phyloP scores from a whole-genome alignment of 2,888 invertebrate species.

The Synanthedon andrenaeformis region DNA sequence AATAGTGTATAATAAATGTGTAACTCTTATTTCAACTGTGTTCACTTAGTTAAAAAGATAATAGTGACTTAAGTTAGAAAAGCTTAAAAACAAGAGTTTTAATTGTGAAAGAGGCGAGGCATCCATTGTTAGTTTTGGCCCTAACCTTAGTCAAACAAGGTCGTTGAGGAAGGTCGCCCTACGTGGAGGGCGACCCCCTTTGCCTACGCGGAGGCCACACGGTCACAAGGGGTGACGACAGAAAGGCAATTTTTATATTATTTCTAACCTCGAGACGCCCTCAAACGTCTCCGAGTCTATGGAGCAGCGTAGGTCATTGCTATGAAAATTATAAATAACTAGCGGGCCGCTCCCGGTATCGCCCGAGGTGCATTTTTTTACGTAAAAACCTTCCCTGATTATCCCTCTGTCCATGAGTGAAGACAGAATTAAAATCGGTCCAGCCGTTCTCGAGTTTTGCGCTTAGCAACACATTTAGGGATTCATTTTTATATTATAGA shows the following conservation, averaged over 20 bases:
- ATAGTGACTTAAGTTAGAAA: not conserved
- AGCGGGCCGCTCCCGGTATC: too few relatives aligned
- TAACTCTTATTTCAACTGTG: too few relatives aligned
- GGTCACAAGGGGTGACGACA: conserved; percentile 25
- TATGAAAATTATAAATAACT: too few relatives aligned
- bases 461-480: too few relatives aligned
- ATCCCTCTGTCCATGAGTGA: too few relatives aligned
- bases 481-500: too few relatives aligned
- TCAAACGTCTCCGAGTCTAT: conserved; percentile 20
- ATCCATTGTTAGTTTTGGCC: conserved; percentile 12
- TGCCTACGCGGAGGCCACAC: conserved; percentile 4
- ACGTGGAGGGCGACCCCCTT: conserved; percentile 23
- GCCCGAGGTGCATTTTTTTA: too few relatives aligned
- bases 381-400: too few relatives aligned
- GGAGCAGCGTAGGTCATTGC: conserved; percentile 13
- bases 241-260: conserved; percentile 46
- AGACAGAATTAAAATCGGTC: too few relatives aligned
- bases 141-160: conserved; percentile 47
- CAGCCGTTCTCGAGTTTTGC: too few relatives aligned
- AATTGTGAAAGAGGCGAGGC: not conserved
- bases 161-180: conserved; percentile 51
- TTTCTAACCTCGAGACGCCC: conserved; percentile 59
- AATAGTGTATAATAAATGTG: too few relatives aligned
- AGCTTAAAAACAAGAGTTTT: not conserved
- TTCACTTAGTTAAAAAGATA: too few relatives aligned